These are phyloP conservation scores for Pseudonaja textilis DNA, from an alignment of 2,113 vertebrate species.

Conservation along the genomic window DNA sequence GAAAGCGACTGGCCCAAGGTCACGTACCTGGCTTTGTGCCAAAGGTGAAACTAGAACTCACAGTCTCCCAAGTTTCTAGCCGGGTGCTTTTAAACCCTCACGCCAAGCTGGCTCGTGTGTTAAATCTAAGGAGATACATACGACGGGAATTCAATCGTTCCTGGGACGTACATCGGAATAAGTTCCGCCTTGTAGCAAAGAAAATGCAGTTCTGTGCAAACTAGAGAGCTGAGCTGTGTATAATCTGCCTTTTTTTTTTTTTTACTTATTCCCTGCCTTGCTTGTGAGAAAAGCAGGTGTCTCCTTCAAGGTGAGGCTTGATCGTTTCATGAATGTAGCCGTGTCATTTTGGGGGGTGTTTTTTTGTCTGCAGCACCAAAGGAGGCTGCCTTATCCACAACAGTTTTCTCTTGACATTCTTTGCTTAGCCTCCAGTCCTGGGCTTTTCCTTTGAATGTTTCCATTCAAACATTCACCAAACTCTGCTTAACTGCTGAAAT, in stretches of 20 bases:
- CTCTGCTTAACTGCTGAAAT: not conserved
- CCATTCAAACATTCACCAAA: not conserved
- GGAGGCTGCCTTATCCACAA: not conserved
- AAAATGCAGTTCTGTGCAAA: not conserved
- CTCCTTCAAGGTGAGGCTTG: not conserved
- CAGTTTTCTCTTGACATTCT: not conserved
- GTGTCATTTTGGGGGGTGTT: fast-evolving
- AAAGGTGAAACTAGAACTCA: not conserved
- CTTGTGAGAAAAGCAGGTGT: not conserved
- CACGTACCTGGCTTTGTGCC: not conserved
- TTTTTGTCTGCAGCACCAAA: not conserved
- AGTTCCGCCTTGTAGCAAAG: not conserved
- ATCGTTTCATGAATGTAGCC: not conserved
- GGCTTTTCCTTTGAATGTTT: too few species aligned
- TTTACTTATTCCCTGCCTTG: not conserved
- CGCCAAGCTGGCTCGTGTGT: not conserved
- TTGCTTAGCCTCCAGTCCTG: not conserved
- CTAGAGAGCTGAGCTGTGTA: not conserved
- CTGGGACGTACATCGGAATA: not conserved
- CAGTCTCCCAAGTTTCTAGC: not conserved
- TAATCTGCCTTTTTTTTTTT: not conserved
- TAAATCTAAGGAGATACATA: not conserved
- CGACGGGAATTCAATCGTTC: not conserved
- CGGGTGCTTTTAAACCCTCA: not conserved
- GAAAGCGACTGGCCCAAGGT: not conserved